Base-by-base conservation (phyloP, 2,113 vertebrate species). In the Dromaius novaehollandiae region DNA sequence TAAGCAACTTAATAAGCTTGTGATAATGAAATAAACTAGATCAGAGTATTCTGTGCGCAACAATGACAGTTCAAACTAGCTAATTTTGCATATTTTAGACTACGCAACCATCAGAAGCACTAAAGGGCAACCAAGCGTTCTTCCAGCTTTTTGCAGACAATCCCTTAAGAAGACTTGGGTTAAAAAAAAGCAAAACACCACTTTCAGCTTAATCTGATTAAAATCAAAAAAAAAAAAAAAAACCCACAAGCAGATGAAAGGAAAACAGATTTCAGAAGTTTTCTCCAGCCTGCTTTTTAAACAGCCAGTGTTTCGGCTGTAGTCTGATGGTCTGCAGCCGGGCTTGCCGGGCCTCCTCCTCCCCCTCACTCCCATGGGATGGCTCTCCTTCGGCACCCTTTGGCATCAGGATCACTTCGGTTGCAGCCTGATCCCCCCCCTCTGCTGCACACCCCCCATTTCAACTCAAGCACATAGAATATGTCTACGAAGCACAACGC, bases 21-120 rank as follows among this genome's bases (percentile, higher is more conserved):
- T 86, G 75, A 69, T 94, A 95, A 94, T 55, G 51, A 93, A 96
- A 92, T 82, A 91, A 94, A 95, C 24, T n/a, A 92, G 69, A 96
- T 94, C 50, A 90, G 88, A 86, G 65, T 71, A 91, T 86, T 95
- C 68, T 69, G 22, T 70, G 65, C 34, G 8, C 46, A 91, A 71
- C 55, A 75, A 69, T 55, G 77, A 83, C 46, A 74, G 61, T 89
- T 94, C 69, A 84, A 76, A 86, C n/a, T 73, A 82, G 69, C 18
- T 96, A 86, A 79, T 94, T 92, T 93, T 64, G 44, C 73, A 38
- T 61, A 86, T 70, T 87, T 86, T 79, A 86, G 56, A 69, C 50
- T 46, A 34, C 13, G 44, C 44, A 92, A 86, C 44, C 20, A 84
- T 12, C 38, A 88, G 86, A 94, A 94, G 42, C 56, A 51, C 75